phyloP scores from a whole-genome alignment of 2,797 vertebrate genomes.

The Coendou prehensilis region DNA sequence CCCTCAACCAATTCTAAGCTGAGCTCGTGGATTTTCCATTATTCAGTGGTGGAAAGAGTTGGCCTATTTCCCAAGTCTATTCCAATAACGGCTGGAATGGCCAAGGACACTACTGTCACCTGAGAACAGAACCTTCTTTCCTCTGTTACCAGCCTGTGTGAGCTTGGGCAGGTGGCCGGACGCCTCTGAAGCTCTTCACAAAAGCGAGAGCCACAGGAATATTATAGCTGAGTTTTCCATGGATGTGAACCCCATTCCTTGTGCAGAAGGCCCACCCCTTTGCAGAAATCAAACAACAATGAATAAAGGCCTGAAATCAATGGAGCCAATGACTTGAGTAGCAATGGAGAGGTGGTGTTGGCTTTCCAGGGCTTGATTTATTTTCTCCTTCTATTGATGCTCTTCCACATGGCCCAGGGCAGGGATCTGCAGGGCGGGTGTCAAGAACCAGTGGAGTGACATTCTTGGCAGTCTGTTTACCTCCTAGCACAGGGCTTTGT shows the following conservation, averaged over 20 bases:
- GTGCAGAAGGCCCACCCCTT: no score
- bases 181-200: neutral
- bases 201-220: rapidly evolving
- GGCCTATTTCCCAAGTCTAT: neutral
- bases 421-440: conserved; percentile 83
- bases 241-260: rapidly evolving
- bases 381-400: conserved; percentile 79
- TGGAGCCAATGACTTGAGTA: rapidly evolving
- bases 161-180: neutral
- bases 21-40: conserved; percentile 73
- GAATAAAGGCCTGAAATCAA: neutral
- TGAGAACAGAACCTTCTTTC: neutral
- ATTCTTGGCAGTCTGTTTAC: conserved; percentile 82
- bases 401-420: conserved; percentile 70
- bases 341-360: neutral
- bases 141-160: rapidly evolving
- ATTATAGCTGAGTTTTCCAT: rapidly evolving
- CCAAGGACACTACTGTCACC: rapidly evolving
- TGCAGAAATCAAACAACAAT: neutral
- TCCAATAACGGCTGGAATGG: neutral
- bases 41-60: neutral
- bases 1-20: conserved; percentile 73
- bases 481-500: conserved; percentile 72
- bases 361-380: conserved; percentile 77
- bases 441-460: conserved; percentile 85